Base-by-base conservation (phyloP, 2,113 vertebrate species). In the Nestor notabilis region DNA sequence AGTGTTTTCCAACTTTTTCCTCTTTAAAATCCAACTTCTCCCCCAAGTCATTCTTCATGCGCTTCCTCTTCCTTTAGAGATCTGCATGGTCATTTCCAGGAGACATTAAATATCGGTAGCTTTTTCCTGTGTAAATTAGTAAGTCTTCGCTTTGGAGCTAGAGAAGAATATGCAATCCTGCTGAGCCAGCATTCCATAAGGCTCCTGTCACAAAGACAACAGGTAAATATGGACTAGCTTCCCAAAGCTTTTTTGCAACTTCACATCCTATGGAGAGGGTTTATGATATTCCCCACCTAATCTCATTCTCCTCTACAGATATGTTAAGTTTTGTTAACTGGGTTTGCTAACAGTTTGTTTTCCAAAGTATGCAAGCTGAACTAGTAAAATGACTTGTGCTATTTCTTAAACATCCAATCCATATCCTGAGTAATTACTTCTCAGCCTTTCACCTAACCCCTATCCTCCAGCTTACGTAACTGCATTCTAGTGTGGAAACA, bases 71-170 rank as follows among this genome's bases (percentile, higher is more conserved):
- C 79, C 37, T 80, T 52, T 9, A 78, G 64, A 68, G 56, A 91
- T 63, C 50, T 20, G 53, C 68, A 43, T 1, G 79, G 44, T 86
- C 92, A 89, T 83, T 96, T 89, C 79, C 92, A 96, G 71, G 4
- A 94, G 58, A 89, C 84, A 82, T 76, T 75, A 70, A 93, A 64
- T 65, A 90, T 27, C 53, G 69, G 60, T 8, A 50, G 50, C 68
- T 72, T 92, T 90, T 96, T 95, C 94, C 82, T 97, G 82, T 88
- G 81, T 53, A 80, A 87, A 89, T 97, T 60, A 80, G 5, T 27
- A 79, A 93, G 33, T 60, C 60, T 69, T 64, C 43, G 41, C 65
- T 53, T 52, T 35, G 70, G 41, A 92, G 61, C 55, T 53, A 61
- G 49, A 74, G 53, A 58, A 83, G 46, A 83, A 49, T 58, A 60